phyloP scores from a whole-genome alignment of 2,113 vertebrate genomes.

The Gambusia affinis region DNA sequence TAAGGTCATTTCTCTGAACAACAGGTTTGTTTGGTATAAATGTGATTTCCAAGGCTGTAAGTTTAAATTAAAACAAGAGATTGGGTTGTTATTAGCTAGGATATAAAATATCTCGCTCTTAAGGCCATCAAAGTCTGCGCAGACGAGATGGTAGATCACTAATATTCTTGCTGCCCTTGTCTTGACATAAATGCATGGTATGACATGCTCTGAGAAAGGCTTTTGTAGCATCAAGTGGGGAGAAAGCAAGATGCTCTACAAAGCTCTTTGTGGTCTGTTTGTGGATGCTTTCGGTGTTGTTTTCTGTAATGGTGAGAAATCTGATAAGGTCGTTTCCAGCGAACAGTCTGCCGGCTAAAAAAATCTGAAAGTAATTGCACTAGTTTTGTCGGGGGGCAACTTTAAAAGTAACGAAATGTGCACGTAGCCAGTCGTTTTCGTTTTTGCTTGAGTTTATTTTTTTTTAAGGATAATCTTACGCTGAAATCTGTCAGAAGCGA shows the following conservation, averaged over 20 bases:
- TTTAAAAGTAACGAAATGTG: background rate
- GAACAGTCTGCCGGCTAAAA: background rate
- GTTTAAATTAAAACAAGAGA: background rate
- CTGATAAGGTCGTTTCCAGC: conserved; percentile 21
- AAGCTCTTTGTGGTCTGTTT: conserved; percentile 17
- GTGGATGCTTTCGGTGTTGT: conserved; percentile 12
- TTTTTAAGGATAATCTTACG: background rate
- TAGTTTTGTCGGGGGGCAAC: background rate
- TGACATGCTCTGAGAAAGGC: background rate
- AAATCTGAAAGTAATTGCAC: background rate
- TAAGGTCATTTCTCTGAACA: background rate
- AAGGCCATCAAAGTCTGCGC: background rate
- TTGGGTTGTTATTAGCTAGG: background rate
- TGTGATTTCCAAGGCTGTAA: background rate
- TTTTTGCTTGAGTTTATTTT: no score
- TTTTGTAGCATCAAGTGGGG: background rate
- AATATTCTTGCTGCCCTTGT: background rate
- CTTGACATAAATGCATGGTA: background rate
- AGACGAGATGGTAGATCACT: background rate
- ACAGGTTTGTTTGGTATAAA: background rate
- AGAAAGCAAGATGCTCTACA: conserved; percentile 3
- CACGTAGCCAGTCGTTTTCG: no score
- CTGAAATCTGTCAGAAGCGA: no score
- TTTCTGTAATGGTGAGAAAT: conserved; percentile 28
- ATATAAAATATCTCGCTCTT: background rate